Evolutionary conservation across 37 sponge, comb jelly and placozoan species (phyloP).

Genomic region (Aplysina aerophoba): DNA sequence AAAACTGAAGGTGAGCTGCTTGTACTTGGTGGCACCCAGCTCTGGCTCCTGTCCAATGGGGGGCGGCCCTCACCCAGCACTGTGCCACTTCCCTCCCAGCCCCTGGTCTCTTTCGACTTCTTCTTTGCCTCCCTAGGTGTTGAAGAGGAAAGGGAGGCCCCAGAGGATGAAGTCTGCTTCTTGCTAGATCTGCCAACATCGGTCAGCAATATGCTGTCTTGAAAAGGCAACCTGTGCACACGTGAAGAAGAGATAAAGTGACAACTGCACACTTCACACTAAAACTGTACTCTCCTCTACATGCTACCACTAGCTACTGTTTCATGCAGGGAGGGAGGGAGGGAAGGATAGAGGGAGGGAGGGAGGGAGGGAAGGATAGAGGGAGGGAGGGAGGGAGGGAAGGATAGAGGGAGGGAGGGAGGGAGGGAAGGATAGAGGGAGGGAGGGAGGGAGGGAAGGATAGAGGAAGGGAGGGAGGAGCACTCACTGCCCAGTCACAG

Average conservation of each 20-base stretch:
- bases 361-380: no score
- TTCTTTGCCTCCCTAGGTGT: neutral
- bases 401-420: no score
- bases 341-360: no score
- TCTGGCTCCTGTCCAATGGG: neutral
- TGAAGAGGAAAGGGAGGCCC: neutral
- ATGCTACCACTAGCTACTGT: no score
- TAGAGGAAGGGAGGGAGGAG: no score
- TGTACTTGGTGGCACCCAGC: neutral
- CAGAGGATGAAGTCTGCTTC: neutral
- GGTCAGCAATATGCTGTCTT: slow-evolving; percentile 22
- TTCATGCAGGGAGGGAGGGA: no score
- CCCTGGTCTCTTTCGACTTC: neutral
- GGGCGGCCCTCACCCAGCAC: neutral
- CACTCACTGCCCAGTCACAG: slow-evolving; percentile 41
- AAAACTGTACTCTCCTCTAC: no score
- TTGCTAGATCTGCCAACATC: slow-evolving; percentile 9
- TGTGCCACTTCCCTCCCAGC: neutral
- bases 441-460: no score
- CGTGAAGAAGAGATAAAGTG: no score
- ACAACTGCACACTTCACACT: no score
- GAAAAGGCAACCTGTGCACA: slow-evolving; percentile 9
- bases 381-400: no score
- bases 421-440: no score
- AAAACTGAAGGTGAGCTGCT: slow-evolving; percentile 18